Evolutionary conservation across 2,888 invertebrate genomes (phyloP), one percentile per base, ranked within the genome.

Genomic region (Ceratothoa steindachneri): DNA sequence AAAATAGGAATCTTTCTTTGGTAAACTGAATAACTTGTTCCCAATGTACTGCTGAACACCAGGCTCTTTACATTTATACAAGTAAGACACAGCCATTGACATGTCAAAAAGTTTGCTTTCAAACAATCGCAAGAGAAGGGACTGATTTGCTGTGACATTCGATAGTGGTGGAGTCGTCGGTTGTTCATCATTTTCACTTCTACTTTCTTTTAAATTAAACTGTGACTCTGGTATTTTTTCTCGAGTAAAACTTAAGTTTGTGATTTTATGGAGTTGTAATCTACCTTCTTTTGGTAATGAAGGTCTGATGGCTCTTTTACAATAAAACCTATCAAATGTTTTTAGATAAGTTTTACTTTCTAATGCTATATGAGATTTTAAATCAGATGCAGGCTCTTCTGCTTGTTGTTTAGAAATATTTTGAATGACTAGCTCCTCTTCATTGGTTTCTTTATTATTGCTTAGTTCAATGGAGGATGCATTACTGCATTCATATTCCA

Each of bases 31-130:
- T 87, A 99, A 90, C 86, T 95, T 93, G 87, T 98, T 98, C 80
- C 90, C 98, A 84, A 99, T 91, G 86, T 98, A 99, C 82, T 93
- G 93, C 83, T 97, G 93, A 81, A 98, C 97, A 77, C 97, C 98
- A 52, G 95, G 93, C 85, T 99, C 98, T 86, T 98, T 97, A 53
- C 97, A 96, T 85, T 96, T 96, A 85, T 96, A 97, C 75, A 99
- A 88, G 87, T 99, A 99, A 84, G 95, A 94, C 83, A 99, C 93
- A 80, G 98, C 98, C 89, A 98, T 97, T 81, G 95, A 93, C 89
- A 98, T 96, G 85, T 97, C 96, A 86, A 99, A 96, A 82, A 97
- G 89, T 86, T 95, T 95, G 82, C 97, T 97, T 86, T 99, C 97
- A 85, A 99, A 95, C 83, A 99, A 88, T 82, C 99, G 87, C 81